Evolutionary conservation across 2,888 invertebrate species (phyloP), one percentile per base, ranked within the genome.

Genomic region (Pandemis cinnamomeana): DNA sequence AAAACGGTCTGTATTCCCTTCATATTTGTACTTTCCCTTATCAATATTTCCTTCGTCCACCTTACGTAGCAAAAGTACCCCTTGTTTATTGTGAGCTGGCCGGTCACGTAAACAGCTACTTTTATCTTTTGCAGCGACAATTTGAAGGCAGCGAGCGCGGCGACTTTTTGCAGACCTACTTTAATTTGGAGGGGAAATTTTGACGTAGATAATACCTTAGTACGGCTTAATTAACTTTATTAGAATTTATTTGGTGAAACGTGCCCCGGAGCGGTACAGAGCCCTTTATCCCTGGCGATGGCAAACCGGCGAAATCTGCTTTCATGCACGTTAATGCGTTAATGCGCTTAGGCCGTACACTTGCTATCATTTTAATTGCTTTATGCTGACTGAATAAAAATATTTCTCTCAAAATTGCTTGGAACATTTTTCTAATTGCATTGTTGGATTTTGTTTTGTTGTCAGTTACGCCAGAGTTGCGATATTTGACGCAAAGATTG

Each of bases 181-280:
- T 87, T 89, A 91, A 90, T 89, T 87, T 81, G 85, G 85, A 85
- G 84, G 86, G 84, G 84, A 83, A 86, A 89, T 84, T 89, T 91
- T 89, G 86, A 88, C 86, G 81, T 83, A 91, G 92, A 93, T 93
- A 93, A 91, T 90, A 83, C 88, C 85, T 81, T 83, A 82, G 85
- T 84, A 91, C 84, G 85, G 86, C 89, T 92, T 93, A 91, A 93
- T 93, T 92, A 93, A 92, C 86, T 91, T 92, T 89, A 92, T 92
- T 92, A 89, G 89, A 92, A 92, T 93, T 92, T 92, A 91, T 91
- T 91, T 87, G 83, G 83, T 76, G 82, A 82, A 84, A 90, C 90
- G 89, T 90, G 89, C 87, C 81, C 80, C 80, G 83, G 61, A 61
- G 70, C 70, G 61, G 53, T 36, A 8, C 51, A 81, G 81, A 78